Evolutionary conservation across 2,797 vertebrate genomes (phyloP), one percentile per base, ranked within the genome.

Genomic region (Ficedula albicollis): DNA sequence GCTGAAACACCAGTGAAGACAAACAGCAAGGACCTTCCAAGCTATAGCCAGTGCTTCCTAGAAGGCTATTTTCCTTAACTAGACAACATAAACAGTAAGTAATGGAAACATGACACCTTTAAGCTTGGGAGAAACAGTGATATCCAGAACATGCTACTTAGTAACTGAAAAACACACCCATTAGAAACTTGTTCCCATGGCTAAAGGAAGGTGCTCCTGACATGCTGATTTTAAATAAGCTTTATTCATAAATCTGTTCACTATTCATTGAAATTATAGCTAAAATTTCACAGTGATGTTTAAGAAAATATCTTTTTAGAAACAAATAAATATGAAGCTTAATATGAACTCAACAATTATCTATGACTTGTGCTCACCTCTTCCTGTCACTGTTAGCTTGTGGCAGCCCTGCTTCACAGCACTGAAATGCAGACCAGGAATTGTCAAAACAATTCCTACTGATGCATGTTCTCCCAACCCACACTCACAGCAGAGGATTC

Each of bases 201-300:
- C 79, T 82, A 83, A 83, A 85, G 25, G 59, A 91, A 89, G 79
- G 39, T 2, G 16, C 54, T 78, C 68, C 69, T 77, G 39, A 38
- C 68, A 76, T 21, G 17, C 30, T 49, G 26, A 86, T 78, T 87
- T 83, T 55, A 81, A 87, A 69, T 64, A 58, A 77, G 54, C 38
- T 81, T 84, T 78, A 84, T 78, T 85, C 66, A 76, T 54, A 56
- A 59, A 91, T 55, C 46, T 46, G 32, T 63, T 91, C 59, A 49
- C 76, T 66, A 59, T 18, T 79, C 34, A 59, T 43, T 66, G 58
- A 86, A 88, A 70, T 70, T 27, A 9, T 26, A 76, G 17, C 41
- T 86, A 49, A 55, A 80, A 78, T 89, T 87, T 81, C 89, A 93
- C 77, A 92, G 83, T 75, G 84, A 84, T 87, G 64, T 87, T 63